Conservation (phyloP, 2,113 vertebrate species). For the Neofelis nebulosa region DNA sequence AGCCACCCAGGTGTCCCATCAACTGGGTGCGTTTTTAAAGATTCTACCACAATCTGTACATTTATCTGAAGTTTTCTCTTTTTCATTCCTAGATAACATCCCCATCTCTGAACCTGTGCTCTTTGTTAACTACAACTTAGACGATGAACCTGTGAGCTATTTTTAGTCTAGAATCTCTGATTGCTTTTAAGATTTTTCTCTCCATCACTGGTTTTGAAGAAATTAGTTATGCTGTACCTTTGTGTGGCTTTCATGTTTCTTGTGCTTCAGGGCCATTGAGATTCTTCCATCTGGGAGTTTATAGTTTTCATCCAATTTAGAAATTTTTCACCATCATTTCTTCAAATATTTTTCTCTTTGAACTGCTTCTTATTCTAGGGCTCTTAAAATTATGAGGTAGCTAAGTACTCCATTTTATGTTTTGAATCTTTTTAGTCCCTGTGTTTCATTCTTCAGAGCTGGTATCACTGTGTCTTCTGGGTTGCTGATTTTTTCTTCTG, state of each 20-base stretch:
- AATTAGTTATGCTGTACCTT: accelerated
- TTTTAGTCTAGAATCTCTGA: not conserved
- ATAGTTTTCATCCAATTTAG: not conserved
- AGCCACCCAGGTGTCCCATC: not conserved
- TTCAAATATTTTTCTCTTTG: not conserved
- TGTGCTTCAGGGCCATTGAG: not conserved
- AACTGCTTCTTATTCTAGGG: not conserved
- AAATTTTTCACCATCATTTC: not conserved
- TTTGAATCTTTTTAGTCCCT: too few relatives aligned
- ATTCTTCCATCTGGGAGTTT: not conserved
- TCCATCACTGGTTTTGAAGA: not conserved
- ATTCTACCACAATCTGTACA: not conserved
- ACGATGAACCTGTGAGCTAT: not conserved
- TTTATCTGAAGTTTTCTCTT: not conserved
- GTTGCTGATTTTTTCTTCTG: too few relatives aligned
- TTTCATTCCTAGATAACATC: not conserved
- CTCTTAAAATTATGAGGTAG: not conserved
- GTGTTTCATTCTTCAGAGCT: too few relatives aligned
- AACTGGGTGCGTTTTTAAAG: not conserved
- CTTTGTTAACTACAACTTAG: not conserved
- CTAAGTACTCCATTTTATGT: too few relatives aligned
- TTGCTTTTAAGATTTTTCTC: not conserved
- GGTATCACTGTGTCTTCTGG: too few relatives aligned
- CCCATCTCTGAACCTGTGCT: not conserved
- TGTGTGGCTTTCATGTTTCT: not conserved